Base-by-base conservation (phyloP, 2,113 vertebrate species). In the Saccopteryx leptura region DNA sequence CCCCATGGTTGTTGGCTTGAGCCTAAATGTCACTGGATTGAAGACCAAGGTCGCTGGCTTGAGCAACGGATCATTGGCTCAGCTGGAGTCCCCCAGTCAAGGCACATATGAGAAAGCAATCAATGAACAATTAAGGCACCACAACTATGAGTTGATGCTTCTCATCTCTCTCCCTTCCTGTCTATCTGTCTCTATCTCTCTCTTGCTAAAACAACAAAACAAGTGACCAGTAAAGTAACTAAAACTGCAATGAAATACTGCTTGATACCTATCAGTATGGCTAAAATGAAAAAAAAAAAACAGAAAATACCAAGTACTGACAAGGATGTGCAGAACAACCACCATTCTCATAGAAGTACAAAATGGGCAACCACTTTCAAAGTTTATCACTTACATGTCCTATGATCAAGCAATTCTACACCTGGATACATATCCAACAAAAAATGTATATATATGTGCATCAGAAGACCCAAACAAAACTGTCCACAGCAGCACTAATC, bases 211-310 rank as follows among this genome's bases (percentile, higher is more conserved):
- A 39, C 39, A 39, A 39, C 39, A 39, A 39, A 39, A 39, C 39
- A 39, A 39, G 39, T 39, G 39, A 39, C 39, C 39, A 39, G 39
- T 39, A 39, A 39, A 39, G 39, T 39, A 82, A 82, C 26, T 24
- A 75, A 89, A 93, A 92, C 48, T 12, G 24, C 9, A 72, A 14
- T 9, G 46, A 79, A 89, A 9, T 46, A 63, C 11, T 82, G 33
- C 46, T 28, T 23, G 71, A 79, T 11, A 66, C 2, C 56, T 54
- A 90, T 4, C n/a, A 66, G 60, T 74, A 78, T 28, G 33, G 68
- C 61, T 83, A 89, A 86, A 91, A 72, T 58, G 39, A 52, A 78
- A 88, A 85, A 89, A 52, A 78, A 88, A 85, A 85, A 58, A 63
- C 72, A 87, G n/a, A 92, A 87, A 63, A 84, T 24, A 75, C 3